Percentiles rank a stretch among this genome's conserved stretches.
Evolutionary conservation across 2,797 vertebrate species (phyloP).

Genomic region (Distichodus sexfasciatus): DNA sequence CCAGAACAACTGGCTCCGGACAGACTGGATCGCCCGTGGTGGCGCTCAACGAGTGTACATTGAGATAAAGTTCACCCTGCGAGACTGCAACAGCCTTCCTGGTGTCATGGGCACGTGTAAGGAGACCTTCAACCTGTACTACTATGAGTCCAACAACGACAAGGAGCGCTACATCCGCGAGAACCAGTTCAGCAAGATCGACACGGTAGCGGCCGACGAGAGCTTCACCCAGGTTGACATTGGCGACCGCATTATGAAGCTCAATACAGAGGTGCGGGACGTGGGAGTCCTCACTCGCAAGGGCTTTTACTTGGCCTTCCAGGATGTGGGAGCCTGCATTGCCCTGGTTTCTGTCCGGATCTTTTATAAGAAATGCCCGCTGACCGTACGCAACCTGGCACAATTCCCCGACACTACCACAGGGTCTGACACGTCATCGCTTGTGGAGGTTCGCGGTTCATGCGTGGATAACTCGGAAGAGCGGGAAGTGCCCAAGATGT

Average conservation of each 20-base stretch:
- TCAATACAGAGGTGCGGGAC: constrained; percentile 95
- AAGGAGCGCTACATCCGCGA: constrained; percentile 94
- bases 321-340: constrained; percentile 97
- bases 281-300: constrained; percentile 89
- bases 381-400: constrained; percentile 92
- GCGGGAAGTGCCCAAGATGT: constrained; percentile 98
- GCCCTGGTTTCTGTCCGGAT: constrained; percentile 94
- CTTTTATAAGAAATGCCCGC: constrained; percentile 95
- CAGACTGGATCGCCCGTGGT: constrained; percentile 94
- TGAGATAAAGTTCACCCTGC: constrained; percentile 96
- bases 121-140: constrained; percentile 98
- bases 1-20: constrained; percentile 97
- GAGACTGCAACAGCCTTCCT: constrained; percentile 96
- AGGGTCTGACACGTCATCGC: constrained; percentile 91
- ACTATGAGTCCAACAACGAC: constrained; percentile 95
- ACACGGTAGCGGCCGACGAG: constrained; percentile 96
- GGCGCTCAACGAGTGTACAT: constrained; percentile 95
- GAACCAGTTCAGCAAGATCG: constrained; percentile 94
- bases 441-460: constrained; percentile 97
- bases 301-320: constrained; percentile 97
- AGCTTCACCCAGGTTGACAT: constrained; percentile 99
- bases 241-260: constrained; percentile 97
- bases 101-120: constrained; percentile 98
- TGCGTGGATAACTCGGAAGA: constrained; percentile 97
- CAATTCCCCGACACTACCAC: constrained; percentile 97